Base-by-base conservation (phyloP, 2,113 vertebrate genomes). In the Nesospiza acunhae region DNA sequence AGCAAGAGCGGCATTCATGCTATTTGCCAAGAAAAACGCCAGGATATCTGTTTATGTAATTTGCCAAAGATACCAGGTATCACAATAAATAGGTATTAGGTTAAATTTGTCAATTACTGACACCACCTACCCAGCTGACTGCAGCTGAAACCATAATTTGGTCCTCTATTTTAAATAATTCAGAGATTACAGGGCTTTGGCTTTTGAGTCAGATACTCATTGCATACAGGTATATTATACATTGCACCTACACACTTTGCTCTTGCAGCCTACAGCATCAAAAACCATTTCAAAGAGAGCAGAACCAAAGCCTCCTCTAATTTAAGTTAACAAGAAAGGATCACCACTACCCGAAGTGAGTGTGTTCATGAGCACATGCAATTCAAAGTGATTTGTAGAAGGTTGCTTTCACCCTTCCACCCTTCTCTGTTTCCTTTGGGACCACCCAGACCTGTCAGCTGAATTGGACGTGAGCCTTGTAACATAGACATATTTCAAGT, bases 11-110 rank as follows among this genome's bases (percentile, higher is more conserved):
- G 70, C 67, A 88, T 88, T 94, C 10, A 11, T 67, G 30, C 31
- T 85, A 30, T 74, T 88, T 95, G 78, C 80, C 89, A 88, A 95
- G 72, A 86, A 94, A 83, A 93, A 95, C 35, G 81, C 35, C 78
- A 52, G 72, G 79, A 20, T 93, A 78, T 93, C 91, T 95, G 59
- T 85, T 90, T 75, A 56, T 52, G 55, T 68, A 72, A 14, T 86
- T 84, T 67, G 79, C 68, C n/a, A 90, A 75, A 92, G 92, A 68
- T 81, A 84, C 46, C 41, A 49, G 41, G 16, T 84, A 90, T 93
- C 85, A 95, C 68, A 90, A 90, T 88, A 80, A 74, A 37, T 5
- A 89, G 64, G 52, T 76, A 53, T 59, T 63, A 87, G 15, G 20
- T 70, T 64, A 84, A 73, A 78, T 93, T 70, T 70, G 10, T 82